Percentiles rank a stretch among this genome's conserved stretches.
Conservation (phyloP, 2,797 vertebrate species). For the Limnodromus scolopaceus region DNA sequence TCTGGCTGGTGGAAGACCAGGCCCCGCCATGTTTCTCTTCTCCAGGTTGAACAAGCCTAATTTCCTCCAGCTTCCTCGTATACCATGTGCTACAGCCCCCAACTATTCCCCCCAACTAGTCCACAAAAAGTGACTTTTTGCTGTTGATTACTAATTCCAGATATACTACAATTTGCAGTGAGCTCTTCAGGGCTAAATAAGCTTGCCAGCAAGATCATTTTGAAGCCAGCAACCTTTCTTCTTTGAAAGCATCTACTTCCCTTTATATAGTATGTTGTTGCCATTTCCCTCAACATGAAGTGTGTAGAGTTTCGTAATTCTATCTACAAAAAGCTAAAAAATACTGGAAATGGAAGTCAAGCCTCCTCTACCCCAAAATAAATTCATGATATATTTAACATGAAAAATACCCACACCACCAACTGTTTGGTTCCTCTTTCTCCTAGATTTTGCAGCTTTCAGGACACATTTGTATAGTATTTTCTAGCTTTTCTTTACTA, state of each 20-base stretch:
- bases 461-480: not conserved
- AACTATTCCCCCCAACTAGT: no score
- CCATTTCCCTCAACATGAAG: not conserved
- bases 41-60: not conserved
- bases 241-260: not conserved
- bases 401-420: not conserved
- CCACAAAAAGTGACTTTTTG: not conserved
- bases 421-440: not conserved
- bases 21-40: rapidly evolving
- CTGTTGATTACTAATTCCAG: not conserved
- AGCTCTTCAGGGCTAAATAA: not conserved
- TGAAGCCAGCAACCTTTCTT: not conserved
- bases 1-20: not conserved
- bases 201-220: not conserved
- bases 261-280: not conserved
- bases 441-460: not conserved
- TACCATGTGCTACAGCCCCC: not conserved
- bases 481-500: not conserved
- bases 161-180: not conserved
- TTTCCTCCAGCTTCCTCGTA: not conserved
- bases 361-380: not conserved
- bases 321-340: not conserved
- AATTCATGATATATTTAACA: not conserved
- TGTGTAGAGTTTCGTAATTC: not conserved
- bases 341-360: not conserved